A percentile compares a stretch with the other conserved stretches of the same genome.
phyloP scores from a whole-genome alignment of 2,888 invertebrate genomes.

The Buathra laborator region DNA sequence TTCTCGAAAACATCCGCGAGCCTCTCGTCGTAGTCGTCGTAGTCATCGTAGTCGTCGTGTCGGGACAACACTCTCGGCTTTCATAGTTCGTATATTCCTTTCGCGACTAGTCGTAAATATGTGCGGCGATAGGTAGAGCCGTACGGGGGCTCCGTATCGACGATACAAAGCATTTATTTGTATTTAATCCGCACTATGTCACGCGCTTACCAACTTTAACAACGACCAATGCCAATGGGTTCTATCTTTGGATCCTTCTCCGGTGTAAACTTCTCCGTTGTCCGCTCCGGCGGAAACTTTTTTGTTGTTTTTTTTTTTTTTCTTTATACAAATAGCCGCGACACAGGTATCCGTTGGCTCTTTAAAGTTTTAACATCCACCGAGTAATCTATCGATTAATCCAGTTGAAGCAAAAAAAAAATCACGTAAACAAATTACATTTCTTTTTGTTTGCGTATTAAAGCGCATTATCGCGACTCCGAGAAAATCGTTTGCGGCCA shows the following conservation, averaged over 20 bases:
- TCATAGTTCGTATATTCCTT: constrained; percentile 3
- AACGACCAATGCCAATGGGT: not conserved
- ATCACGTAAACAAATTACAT: not conserved
- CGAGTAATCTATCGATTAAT: not conserved
- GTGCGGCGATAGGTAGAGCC: constrained; percentile 1
- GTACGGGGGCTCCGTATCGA: not conserved
- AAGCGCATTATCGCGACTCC: constrained; percentile 17
- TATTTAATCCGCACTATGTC: not conserved
- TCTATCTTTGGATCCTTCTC: not conserved
- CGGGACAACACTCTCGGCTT: constrained; percentile 7
- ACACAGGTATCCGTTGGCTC: not conserved
- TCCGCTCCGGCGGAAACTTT: not conserved
- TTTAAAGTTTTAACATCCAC: not conserved
- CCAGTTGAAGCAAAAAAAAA: not conserved
- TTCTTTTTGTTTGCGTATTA: not conserved
- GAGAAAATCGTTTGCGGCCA: constrained; percentile 18
- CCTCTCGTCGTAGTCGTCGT: not conserved
- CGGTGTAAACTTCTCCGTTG: not conserved
- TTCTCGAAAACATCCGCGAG: not conserved
- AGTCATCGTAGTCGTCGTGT: not conserved
- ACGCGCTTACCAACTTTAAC: constrained; percentile 11
- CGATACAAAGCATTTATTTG: not conserved
- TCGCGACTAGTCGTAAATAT: not conserved
- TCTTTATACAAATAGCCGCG: not conserved
- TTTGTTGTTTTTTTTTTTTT: not conserved